Evolutionary conservation across 2,113 vertebrate species (phyloP), one percentile per base, ranked within the genome.

Genomic region (Dromas ardeola): DNA sequence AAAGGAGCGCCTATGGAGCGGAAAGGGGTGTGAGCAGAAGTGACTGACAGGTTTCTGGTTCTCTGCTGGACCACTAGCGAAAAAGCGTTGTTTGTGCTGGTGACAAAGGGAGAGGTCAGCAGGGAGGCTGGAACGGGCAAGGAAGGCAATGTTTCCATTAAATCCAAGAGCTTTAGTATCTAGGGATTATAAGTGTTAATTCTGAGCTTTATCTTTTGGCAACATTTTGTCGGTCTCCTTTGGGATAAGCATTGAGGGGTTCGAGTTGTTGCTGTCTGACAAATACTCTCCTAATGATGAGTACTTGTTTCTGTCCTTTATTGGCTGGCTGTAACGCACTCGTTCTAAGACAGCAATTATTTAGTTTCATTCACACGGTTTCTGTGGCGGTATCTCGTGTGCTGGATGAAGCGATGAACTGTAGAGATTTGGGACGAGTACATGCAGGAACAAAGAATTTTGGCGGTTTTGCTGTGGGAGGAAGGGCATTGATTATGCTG

Each of bases 391-490:
- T 84, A 69, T 84, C 66, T 85, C 3, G 2, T 67, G 52, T 71
- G 78, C 73, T 79, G 81, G 50, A 45, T 91, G 83, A 81, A 94
- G 43, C 16, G 15, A 85, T 65, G 73, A 87, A 65, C 70, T 65
- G 27, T 42, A 89, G 88, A 80, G 73, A 82, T 93, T 61, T 76
- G 62, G 87, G 71, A 69, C 3, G 10, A 65, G 40, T 53, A 79
- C 62, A 25, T 6, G 19, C 49, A 88, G 79, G 81, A 96, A 90
- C 53, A 95, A 95, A 90, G 87, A 91, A 91, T 85, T 96, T 82
- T 0, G 3, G 47, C 1, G 10, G 36, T 69, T 92, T 82, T 86
- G 84, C 87, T 70, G 2, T 58, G 66, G 52, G 90, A 95, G 79
- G 73, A 73, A 91, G 53, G 78, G 29, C 90, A 90, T 56, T 94